These are phyloP conservation scores for Xenopus borealis DNA, from an alignment of 2,113 vertebrate species.

Conservation along the genomic window DNA sequence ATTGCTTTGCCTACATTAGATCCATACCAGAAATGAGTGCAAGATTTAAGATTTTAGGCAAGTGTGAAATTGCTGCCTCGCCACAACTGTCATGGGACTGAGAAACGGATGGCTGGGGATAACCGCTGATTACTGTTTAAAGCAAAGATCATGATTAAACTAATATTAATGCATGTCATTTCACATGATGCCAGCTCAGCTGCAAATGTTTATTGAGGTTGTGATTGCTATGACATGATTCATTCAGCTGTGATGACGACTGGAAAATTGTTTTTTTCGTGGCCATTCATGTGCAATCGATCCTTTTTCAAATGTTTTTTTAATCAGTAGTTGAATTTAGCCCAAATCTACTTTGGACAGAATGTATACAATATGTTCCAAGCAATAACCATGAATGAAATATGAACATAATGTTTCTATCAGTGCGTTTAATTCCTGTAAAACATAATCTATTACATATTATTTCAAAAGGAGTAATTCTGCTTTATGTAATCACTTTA, in stretches of 20 bases:
- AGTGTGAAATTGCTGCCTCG: conserved; percentile 7
- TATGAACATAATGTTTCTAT: no score
- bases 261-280: conserved; percentile 19
- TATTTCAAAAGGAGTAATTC: no score
- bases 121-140: conserved; percentile 15
- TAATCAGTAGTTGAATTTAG: neutral
- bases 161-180: conserved; percentile 8
- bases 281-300: conserved; percentile 7
- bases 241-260: conserved; percentile 9
- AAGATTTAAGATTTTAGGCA: neutral
- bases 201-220: conserved; percentile 17
- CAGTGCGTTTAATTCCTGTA: no score
- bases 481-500: no score
- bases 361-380: neutral
- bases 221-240: conserved; percentile 5
- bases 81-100: neutral
- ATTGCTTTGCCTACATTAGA: no score
- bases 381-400: neutral
- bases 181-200: conserved; percentile 6
- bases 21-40: neutral
- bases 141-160: conserved; percentile 5
- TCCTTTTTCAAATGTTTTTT: conserved; percentile 1
- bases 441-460: no score
- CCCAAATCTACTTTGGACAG: neutral
- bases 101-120: conserved; percentile 13